A percentile compares a stretch with the other conserved stretches of the same genome.
These are phyloP conservation scores for Sphaeramia orbicularis DNA, from an alignment of 2,797 vertebrate genomes.

Conservation along the genomic window DNA sequence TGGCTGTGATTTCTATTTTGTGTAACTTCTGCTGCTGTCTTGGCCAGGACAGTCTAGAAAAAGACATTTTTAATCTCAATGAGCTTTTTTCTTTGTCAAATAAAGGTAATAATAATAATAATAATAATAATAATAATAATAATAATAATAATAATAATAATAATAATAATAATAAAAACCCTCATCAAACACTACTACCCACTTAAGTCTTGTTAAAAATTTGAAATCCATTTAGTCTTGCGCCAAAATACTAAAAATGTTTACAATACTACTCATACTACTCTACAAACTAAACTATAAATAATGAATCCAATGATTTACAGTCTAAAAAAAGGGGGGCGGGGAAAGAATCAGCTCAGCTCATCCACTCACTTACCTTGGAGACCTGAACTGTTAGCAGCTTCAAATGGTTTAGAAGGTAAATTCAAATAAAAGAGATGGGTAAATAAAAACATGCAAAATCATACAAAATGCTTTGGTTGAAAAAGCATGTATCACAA, in stretches of 20 bases:
- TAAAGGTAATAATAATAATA: no score
- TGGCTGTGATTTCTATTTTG: no score
- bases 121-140: no score
- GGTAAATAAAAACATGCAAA: slow-evolving; percentile 74
- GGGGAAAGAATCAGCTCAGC: slow-evolving; percentile 19
- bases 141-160: no score
- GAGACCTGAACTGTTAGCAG: slow-evolving; percentile 82
- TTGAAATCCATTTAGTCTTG: no score
- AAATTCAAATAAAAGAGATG: slow-evolving; percentile 75
- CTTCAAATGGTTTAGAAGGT: slow-evolving; percentile 77
- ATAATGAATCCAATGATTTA: neutral
- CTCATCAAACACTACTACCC: no score
- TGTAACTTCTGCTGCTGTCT: no score
- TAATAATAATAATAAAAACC: no score
- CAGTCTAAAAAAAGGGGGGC: neutral
- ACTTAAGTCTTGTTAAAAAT: no score
- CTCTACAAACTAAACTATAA: neutral
- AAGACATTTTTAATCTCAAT: no score
- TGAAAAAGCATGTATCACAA: slow-evolving; percentile 21
- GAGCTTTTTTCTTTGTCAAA: no score
- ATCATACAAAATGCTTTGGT: slow-evolving; percentile 31
- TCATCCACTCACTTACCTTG: slow-evolving; percentile 77
- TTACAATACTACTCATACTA: neutral
- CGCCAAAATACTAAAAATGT: neutral
- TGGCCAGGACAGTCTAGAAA: no score